Evolutionary conservation across 30 jellyfish, hydroid and myxozoan genomes (phyloP).

Genomic region (Hydractinia echinata): DNA sequence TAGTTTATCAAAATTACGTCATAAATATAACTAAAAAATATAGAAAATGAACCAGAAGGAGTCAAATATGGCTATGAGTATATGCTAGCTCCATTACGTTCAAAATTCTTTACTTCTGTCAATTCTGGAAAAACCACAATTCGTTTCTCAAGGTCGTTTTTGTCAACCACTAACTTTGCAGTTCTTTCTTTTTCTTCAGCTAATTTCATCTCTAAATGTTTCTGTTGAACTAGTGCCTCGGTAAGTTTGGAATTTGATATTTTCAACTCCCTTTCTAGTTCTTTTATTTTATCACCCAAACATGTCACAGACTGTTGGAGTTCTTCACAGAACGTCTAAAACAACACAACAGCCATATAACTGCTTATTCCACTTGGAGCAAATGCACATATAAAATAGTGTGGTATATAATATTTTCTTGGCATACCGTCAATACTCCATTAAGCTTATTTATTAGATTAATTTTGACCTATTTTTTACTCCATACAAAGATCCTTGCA

Average conservation of each 20-base stretch:
- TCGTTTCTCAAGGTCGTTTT: not conserved
- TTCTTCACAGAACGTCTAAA: conserved; percentile 12
- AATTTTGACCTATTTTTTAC: not conserved
- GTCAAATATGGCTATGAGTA: not conserved
- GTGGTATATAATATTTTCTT: too few species aligned
- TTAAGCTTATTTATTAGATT: not conserved
- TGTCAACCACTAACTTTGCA: not conserved
- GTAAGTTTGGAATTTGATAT: not conserved
- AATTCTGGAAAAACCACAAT: not conserved
- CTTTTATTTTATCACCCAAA: not conserved
- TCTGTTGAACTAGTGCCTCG: conserved; percentile 3
- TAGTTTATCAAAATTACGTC: too few species aligned
- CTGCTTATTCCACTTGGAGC: not conserved
- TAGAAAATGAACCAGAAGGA: too few species aligned
- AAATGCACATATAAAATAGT: too few species aligned
- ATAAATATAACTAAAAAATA: too few species aligned
- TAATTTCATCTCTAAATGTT: not conserved
- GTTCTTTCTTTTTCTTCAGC: not conserved
- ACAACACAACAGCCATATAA: not conserved
- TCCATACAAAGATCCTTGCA: too few species aligned
- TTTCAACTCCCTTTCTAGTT: not conserved
- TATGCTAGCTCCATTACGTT: not conserved
- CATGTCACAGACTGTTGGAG: not conserved
- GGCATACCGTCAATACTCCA: not conserved
- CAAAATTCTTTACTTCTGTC: not conserved